phyloP scores from a whole-genome alignment of 2,113 vertebrate species.

The Tympanuchus pallidicinctus region DNA sequence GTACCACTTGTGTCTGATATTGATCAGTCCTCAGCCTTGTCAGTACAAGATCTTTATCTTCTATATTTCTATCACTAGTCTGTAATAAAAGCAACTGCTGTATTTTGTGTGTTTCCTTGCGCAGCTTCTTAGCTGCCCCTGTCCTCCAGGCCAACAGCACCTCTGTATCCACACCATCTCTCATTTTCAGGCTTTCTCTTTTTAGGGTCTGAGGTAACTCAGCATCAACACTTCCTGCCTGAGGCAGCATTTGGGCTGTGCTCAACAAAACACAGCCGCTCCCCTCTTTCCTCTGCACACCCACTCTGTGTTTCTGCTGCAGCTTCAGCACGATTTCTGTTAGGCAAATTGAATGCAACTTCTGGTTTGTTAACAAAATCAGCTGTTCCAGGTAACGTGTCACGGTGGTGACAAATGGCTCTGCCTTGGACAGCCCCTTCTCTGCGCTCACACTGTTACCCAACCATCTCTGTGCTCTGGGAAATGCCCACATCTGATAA shows the following conservation, averaged over 20 bases:
- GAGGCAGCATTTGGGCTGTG: background rate
- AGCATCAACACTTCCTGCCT: background rate
- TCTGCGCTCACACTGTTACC: background rate
- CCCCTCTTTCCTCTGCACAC: constrained; percentile 38
- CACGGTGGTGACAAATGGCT: background rate
- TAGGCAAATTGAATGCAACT: constrained; percentile 15
- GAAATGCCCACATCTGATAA: background rate
- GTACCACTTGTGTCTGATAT: background rate
- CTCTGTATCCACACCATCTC: background rate
- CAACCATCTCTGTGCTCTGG: rapidly evolving
- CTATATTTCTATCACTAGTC: background rate
- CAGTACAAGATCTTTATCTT: background rate
- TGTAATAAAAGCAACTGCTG: background rate
- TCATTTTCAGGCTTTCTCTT: constrained; percentile 38
- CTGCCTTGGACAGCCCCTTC: background rate
- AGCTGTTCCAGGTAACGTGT: background rate
- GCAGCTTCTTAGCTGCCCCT: background rate
- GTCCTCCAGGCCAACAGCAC: constrained; percentile 7
- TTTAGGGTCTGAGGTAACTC: constrained; percentile 16
- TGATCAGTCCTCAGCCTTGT: background rate
- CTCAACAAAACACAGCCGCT: background rate
- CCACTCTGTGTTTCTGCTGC: constrained; percentile 20
- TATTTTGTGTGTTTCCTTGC: background rate
- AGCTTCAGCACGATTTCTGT: constrained; percentile 16
- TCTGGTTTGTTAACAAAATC: constrained; percentile 38